Base-by-base conservation (phyloP, 2,113 vertebrate species). In the Podarcis cretensis region DNA sequence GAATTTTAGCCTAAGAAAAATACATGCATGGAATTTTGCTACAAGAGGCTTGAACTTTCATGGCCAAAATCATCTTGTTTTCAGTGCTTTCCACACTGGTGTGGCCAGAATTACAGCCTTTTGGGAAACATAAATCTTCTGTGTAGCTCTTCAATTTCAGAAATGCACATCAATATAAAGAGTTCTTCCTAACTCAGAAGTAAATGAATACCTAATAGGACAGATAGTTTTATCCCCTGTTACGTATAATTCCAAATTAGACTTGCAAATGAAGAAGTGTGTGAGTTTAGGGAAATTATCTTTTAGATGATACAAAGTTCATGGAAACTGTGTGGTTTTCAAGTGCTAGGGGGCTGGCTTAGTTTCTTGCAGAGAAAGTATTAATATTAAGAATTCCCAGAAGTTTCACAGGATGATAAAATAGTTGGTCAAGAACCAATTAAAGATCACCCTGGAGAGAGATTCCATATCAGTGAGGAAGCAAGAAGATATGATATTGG, bases 331-430 rank as follows among this genome's bases (percentile, higher is more conserved):
- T 78, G 35, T 3, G 2, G 27, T 40, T 75, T 35, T 76, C 35
- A 59, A 37, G 35, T 59, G n/a, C 43, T 74, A 23, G 25, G 14
- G 43, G 37, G 13, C 12, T 73, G 30, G 48, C n/a, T 84, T 75
- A 3, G 25, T 37, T 88, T 43, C 13, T 65, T 59, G 40, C 27
- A 3, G 7, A 57, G 1, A 1, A 79, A 87, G 83, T 69, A 88
- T 59, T 1, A 81, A 73, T 65, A n/a, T 77, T 9, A 30, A 66
- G 35, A 48, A 77, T 78, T 86, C 76, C 27, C 74, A 84, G 23
- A 81, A 89, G 27, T 92, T 91, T 5, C 35, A 73, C 30, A 89
- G 7, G 43, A 54, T 27, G 86, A 85, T 32, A 80, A 14, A 14
- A 85, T 80, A 4, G 32, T 78, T 48, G 37, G 79, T 91, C n/a